Evolutionary conservation across 2,113 vertebrate species (phyloP).

Genomic region (Scortum barcoo): DNA sequence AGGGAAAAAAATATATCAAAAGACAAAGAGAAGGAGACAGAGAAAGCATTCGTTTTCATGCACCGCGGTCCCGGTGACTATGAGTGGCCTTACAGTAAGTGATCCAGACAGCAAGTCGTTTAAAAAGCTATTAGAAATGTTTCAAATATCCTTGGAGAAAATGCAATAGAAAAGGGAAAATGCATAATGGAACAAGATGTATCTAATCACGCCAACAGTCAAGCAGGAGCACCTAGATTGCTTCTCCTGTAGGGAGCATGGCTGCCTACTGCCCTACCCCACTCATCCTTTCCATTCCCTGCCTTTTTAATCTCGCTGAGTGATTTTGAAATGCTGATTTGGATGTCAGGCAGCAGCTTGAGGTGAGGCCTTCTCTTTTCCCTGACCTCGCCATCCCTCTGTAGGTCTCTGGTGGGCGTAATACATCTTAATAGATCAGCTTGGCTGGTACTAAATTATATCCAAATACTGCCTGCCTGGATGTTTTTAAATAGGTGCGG

Average conservation of each 20-base stretch:
- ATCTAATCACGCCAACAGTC: constrained; percentile 77
- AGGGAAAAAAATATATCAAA: constrained; percentile 18
- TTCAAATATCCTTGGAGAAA: constrained; percentile 79
- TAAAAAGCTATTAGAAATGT: constrained; percentile 82
- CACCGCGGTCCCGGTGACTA: constrained; percentile 37
- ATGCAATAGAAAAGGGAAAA: constrained; percentile 72
- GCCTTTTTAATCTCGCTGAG: constrained; percentile 86
- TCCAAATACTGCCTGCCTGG: constrained; percentile 65
- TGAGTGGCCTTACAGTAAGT: constrained; percentile 62
- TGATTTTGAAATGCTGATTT: constrained; percentile 82
- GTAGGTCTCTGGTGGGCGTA: constrained; percentile 68
- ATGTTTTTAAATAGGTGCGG: constrained; percentile 69
- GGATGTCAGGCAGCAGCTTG: constrained; percentile 72
- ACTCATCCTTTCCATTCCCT: constrained; percentile 45
- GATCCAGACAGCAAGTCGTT: constrained; percentile 72
- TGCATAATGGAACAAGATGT: constrained; percentile 77
- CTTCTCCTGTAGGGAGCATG: constrained; percentile 42
- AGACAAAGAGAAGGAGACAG: constrained; percentile 44
- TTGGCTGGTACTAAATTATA: constrained; percentile 74
- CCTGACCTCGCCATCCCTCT: constrained; percentile 64
- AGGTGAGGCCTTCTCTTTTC: constrained; percentile 69
- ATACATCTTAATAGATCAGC: constrained; percentile 82
- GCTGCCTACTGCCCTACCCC: constrained; percentile 37
- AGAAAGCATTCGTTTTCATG: constrained; percentile 50
- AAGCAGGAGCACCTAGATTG: constrained; percentile 59